These are phyloP conservation scores for Malacoctenus gilli DNA, from an alignment of 2,797 vertebrate genomes.

Conservation along the genomic window DNA sequence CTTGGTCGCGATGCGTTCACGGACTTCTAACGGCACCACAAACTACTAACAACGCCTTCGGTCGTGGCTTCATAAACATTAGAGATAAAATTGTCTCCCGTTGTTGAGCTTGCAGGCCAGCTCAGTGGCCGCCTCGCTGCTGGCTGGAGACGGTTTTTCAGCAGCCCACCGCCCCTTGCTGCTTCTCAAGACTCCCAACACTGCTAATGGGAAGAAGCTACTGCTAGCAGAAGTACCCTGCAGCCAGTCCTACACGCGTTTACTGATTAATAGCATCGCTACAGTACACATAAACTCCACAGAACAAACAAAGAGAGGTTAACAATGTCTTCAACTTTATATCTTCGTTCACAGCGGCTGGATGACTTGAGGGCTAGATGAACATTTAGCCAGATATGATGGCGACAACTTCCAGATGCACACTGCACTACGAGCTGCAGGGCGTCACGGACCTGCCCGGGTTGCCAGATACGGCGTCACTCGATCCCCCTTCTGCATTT, in stretches of 20 bases:
- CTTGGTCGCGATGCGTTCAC: slow-evolving; percentile 10
- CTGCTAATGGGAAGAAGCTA: slow-evolving; percentile 45
- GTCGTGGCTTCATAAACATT: neutral
- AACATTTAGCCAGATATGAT: slow-evolving; percentile 55
- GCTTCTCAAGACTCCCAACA: slow-evolving; percentile 63
- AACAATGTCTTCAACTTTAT: slow-evolving; percentile 2
- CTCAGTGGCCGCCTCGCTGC: slow-evolving; percentile 11
- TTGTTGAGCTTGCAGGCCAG: neutral
- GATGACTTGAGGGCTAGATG: slow-evolving; percentile 45
- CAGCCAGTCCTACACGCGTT: slow-evolving; percentile 13
- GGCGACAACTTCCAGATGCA: slow-evolving; percentile 72
- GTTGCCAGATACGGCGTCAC: slow-evolving; percentile 52
- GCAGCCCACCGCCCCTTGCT: slow-evolving; percentile 55
- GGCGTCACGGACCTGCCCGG: slow-evolving; percentile 11
- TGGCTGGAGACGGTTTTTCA: slow-evolving; percentile 21
- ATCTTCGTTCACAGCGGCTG: slow-evolving; percentile 22
- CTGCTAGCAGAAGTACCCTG: slow-evolving; percentile 11
- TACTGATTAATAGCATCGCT: slow-evolving; percentile 28
- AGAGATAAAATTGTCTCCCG: too few species aligned
- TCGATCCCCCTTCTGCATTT: slow-evolving; percentile 15
- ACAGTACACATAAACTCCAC: slow-evolving; percentile 2
- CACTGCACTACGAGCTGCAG: slow-evolving; percentile 24
- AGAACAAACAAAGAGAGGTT: neutral
- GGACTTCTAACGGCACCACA: neutral
- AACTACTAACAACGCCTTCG: neutral